Base-by-base conservation (phyloP, 2,888 invertebrate species). In the Spialia ferax region DNA sequence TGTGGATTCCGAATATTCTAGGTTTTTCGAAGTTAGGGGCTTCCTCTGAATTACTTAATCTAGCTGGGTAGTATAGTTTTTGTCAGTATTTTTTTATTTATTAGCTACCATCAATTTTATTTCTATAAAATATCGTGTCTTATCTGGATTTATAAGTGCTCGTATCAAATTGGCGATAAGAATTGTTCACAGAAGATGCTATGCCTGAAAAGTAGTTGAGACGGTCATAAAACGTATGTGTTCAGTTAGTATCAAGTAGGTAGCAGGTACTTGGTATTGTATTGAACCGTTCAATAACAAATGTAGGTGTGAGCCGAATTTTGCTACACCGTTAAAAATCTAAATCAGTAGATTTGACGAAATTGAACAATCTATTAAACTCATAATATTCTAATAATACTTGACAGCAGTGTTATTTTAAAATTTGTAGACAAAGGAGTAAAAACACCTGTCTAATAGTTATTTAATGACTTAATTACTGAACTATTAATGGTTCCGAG, bases 131-230 rank as follows among this genome's bases (percentile, higher is more conserved):
- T 26, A 48, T 42, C 57, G 22, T 45, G 20, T 45, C 66, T 74
- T 74, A 74, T 71, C 72, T 69, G 61, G 48, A 61, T 69, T 65
- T 18, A 20, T 45, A 45, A 45, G 42, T 62, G n/a, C 23, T 52
- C 22, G 35, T 70, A 66, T 61, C 71, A 69, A 68, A 35, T 52
- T 57, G 59, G 29, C 15, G 74, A 74, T 74, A 73, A 71, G 69
- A 65, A 71, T 69, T 68, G 69, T 72, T 69, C 75, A 64, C 69
- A 65, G 70, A 72, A 76, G 71, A 77, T 76, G 73, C 71, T 71
- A 67, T 35, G 15, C 7, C 8, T 50, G 15, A 20, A 6, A 10
- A 35, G 11, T 56, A 2, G 29, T 22, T 35, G 48, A 35, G 35
- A 23, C 29, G 15, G 48, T 52, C 23, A 52, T 23, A 52, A 52